Base-by-base conservation (phyloP, 2,888 invertebrate genomes). In the Myopa tessellatipennis region DNA sequence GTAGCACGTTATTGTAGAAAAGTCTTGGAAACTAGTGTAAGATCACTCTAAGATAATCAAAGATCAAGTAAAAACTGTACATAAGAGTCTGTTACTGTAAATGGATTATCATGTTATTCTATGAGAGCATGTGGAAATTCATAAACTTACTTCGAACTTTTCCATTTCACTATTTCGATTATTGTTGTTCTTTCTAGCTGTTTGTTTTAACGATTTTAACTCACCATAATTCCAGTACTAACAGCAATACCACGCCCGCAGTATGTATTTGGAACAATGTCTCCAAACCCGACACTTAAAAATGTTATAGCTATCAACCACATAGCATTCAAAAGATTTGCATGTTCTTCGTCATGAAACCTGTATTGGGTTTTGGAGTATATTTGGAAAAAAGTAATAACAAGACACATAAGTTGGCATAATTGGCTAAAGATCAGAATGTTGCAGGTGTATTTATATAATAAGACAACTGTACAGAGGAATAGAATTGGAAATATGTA, bases 271-370 rank as follows among this genome's bases (percentile, higher is more conserved):
- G 99, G 99, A 90, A 99, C 99, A 90, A 98, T 98, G 92, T 98
- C 99, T 90, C 99, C 99, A 92, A 99, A 99, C 90, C 99, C 99
- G 89, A 99, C 98, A 91, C 98, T 98, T 90, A 99, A 95, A 93
- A 99, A 99, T 88, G 99, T 99, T 90, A 99, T 99, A 89, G 99
- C 98, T 90, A 99, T 98, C 91, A 99, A 94, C 99, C 99, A 99
- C 97, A 99, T 98, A 88, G 99, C 97, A 92, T 99, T 99, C 90
- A 98, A 94, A 90, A 98, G 95, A 92, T 98, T 98, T 90, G 97
- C 98, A 91, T 98, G 98, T 91, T 98, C 97, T 91, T 96, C 96
- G 90, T 98, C 98, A 92, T 98, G 98, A 93, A 97, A 97, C 93
- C 98, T 98, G 76, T 69, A 65, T 55, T 72, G 61, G 77, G 52